Evolutionary conservation across 2,888 invertebrate genomes (phyloP), one percentile per base, ranked within the genome.

Genomic region (Acanthococcus lagerstroemiae): DNA sequence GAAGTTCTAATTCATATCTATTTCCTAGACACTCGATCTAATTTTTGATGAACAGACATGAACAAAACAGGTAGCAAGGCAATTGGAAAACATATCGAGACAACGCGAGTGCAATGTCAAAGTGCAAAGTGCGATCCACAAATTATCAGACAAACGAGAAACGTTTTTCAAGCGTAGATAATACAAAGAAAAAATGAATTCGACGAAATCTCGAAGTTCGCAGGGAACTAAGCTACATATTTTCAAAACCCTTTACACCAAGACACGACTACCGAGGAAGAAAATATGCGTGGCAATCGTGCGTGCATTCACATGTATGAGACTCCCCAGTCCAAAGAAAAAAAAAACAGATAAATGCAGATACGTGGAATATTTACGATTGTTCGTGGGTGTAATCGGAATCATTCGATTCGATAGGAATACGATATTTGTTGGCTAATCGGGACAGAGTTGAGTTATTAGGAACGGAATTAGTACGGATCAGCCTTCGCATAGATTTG

Each of bases 391-490:
- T 6, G 46, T 45, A 17, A 45, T 19, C 15, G 22, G 21, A 3
- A 52, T 24, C 22, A 24, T 6, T 52, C 7, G 52, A 22, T 21
- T 52, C 58, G 24, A 17, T 19, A 46, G 61, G 52, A 26, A 26
- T 12, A 37, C 50, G 61, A 22, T 50, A 61, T 61, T 61, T 61
- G 22, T 50, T 52, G 44, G 52, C 61, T 26, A 61, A 24, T 52
- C 50, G 26, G 24, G 61, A 61, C 15, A 61, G 52, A 15, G 61
- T 37, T 46, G 61, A 61, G 30, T 66, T 55, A 56, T 56, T 66
- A 37, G 66, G 66, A 56, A 66, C 66, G 55, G 66, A 66, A 55
- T 56, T 66, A 3, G 66, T 66, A 30, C 66, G 66, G 48, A 50
- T 66, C 25, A 66, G 27, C 46, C 50, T 56, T 25, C 66, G 66